Percentiles rank a stretch among this genome's conserved stretches.
Conservation (phyloP, 2,797 vertebrate genomes). For the Acanthurus tractus region DNA sequence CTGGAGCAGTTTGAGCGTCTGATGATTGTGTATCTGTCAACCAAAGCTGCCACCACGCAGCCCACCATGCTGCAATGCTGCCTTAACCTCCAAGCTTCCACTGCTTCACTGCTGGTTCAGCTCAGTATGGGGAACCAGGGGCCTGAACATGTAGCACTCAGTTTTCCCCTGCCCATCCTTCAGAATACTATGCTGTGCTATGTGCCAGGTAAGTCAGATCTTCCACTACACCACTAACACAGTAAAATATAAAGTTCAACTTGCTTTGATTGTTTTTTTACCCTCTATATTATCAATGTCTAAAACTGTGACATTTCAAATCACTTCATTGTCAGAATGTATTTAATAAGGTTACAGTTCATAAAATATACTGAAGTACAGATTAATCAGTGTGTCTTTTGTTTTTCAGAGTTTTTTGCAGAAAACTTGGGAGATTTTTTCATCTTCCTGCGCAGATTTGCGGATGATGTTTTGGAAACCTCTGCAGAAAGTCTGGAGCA, state of each 20-base stretch:
- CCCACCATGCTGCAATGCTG: slow-evolving; percentile 96
- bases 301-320: not conserved
- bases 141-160: slow-evolving; percentile 89
- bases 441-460: slow-evolving; percentile 96
- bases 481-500: slow-evolving; percentile 94
- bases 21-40: slow-evolving; percentile 97
- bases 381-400: slow-evolving; percentile 16
- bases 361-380: not conserved
- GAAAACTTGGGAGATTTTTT: slow-evolving; percentile 98
- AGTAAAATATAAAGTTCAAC: not conserved
- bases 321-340: not conserved
- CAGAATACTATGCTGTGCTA: slow-evolving; percentile 89
- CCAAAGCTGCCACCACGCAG: slow-evolving; percentile 94
- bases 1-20: slow-evolving; percentile 97
- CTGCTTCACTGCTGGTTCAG: slow-evolving; percentile 93
- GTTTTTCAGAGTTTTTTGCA: slow-evolving; percentile 93
- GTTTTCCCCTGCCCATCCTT: slow-evolving; percentile 90
- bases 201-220: slow-evolving; percentile 90
- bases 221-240: not conserved
- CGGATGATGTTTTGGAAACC: slow-evolving; percentile 94
- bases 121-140: slow-evolving; percentile 91
- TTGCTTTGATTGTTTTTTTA: not conserved
- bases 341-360: slow-evolving; percentile 1
- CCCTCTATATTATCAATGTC: slow-evolving; percentile 7
- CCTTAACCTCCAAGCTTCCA: slow-evolving; percentile 95